Percentiles rank a stretch among this genome's conserved stretches.
phyloP scores from a whole-genome alignment of 2,888 invertebrate species.

The Papilio elwesi region DNA sequence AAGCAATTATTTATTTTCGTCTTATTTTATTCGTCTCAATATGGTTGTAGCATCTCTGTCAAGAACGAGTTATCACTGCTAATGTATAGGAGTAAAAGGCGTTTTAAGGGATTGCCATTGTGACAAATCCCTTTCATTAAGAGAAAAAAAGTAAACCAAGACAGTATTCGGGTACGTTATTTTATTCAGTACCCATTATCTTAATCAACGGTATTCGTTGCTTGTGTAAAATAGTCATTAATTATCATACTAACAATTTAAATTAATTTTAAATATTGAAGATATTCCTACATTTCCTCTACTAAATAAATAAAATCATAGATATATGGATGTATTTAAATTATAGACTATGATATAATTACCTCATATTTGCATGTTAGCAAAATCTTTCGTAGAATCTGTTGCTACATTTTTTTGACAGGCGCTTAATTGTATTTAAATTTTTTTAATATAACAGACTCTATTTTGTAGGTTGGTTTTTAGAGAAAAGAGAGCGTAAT shows the following conservation, averaged over 20 bases:
- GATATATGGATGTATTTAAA: too few species aligned
- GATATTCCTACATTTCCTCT: too few species aligned
- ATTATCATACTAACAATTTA: background rate
- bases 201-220: conserved; percentile 9
- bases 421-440: background rate
- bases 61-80: conserved; percentile 37
- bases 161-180: conserved; percentile 7
- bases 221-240: background rate
- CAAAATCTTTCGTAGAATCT: background rate
- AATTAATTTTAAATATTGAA: too few species aligned
- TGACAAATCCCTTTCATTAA: conserved; percentile 40
- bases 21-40: conserved; percentile 37
- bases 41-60: conserved; percentile 38
- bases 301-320: too few species aligned
- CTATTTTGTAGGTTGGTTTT: too few species aligned
- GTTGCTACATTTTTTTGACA: background rate
- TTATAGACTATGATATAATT: background rate
- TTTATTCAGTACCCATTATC: conserved; percentile 24
- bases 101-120: conserved; percentile 35
- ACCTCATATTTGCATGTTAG: background rate
- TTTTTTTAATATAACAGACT: too few species aligned
- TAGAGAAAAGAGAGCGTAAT: too few species aligned
- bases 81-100: conserved; percentile 34
- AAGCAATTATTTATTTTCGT: conserved; percentile 39
- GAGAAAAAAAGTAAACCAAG: conserved; percentile 14